Conservation (phyloP, 2,113 vertebrate genomes). For the Balaenoptera acutorostrata region DNA sequence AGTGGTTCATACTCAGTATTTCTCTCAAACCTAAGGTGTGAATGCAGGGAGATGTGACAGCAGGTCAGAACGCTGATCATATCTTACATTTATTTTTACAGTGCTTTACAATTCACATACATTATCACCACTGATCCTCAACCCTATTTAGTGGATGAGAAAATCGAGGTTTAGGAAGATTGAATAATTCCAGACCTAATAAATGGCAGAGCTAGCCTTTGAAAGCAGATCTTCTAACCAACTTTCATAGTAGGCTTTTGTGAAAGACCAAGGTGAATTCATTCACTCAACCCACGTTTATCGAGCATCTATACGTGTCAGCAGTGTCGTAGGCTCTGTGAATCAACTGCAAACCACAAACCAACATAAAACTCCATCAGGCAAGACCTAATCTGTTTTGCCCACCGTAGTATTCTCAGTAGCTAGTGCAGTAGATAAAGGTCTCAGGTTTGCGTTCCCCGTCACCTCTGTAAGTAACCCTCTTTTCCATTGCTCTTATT, state of each 20-base stretch:
- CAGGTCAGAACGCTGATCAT: neutral
- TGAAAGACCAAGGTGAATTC: neutral
- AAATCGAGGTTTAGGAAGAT: neutral
- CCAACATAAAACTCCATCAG: neutral
- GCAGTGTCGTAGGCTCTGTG: neutral
- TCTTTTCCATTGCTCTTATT: neutral
- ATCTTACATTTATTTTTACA: neutral
- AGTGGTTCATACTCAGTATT: neutral
- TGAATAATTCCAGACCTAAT: neutral
- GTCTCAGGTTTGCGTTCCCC: neutral
- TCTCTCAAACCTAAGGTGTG: neutral
- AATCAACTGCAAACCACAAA: neutral
- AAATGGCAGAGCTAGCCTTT: neutral
- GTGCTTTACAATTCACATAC: neutral
- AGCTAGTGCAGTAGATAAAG: neutral
- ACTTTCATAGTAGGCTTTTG: neutral
- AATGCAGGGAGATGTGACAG: neutral
- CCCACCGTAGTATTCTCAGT: neutral
- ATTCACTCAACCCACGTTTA: neutral
- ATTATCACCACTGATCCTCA: neutral
- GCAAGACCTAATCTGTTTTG: neutral
- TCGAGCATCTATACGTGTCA: neutral
- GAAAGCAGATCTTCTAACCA: neutral
- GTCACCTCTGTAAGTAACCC: neutral
- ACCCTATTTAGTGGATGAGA: neutral